phyloP scores from a whole-genome alignment of 2,113 vertebrate species.

The Vimba vimba region DNA sequence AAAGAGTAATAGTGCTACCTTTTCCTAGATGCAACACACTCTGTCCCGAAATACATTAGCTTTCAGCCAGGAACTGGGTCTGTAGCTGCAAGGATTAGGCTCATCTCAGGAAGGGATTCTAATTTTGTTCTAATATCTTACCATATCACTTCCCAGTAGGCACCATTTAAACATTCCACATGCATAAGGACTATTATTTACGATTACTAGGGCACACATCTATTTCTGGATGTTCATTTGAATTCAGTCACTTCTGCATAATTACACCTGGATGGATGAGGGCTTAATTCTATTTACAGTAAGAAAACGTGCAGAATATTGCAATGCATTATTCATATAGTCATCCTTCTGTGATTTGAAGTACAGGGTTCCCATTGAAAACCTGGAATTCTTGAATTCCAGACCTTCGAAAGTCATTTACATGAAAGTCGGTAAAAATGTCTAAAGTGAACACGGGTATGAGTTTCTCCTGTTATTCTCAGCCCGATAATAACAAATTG shows the following conservation, averaged over 20 bases:
- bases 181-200: not conserved
- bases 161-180: not conserved
- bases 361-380: not conserved
- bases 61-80: not conserved
- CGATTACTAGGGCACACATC: not conserved
- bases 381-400: not conserved
- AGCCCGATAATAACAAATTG: not conserved
- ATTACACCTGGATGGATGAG: not conserved
- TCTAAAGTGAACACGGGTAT: too few species aligned
- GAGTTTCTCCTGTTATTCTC: not conserved
- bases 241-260: slow-evolving; percentile 4
- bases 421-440: too few species aligned
- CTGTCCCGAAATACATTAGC: not conserved
- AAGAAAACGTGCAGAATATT: not conserved
- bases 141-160: not conserved
- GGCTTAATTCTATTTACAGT: not conserved
- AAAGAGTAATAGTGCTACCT: slow-evolving; percentile 4
- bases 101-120: slow-evolving; percentile 15
- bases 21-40: not conserved
- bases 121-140: not conserved
- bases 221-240: not conserved
- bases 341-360: not conserved
- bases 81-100: not conserved
- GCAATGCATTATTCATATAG: not conserved
- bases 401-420: not conserved